These are phyloP conservation scores for Pogonocichla stellata DNA, from an alignment of 2,113 vertebrate genomes.

Conservation along the genomic window DNA sequence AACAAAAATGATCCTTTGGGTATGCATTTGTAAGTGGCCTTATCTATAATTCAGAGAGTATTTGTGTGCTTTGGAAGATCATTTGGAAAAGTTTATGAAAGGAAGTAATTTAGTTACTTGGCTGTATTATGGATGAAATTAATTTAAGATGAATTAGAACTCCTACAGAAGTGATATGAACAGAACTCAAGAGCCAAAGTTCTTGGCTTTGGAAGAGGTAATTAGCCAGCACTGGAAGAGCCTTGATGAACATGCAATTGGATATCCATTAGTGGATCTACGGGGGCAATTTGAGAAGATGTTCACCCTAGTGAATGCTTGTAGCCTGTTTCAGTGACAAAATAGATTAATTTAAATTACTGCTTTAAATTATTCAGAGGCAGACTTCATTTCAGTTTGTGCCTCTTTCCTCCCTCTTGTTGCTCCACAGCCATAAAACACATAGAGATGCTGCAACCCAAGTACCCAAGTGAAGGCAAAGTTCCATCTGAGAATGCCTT, in stretches of 20 bases:
- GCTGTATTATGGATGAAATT: slow-evolving; percentile 6
- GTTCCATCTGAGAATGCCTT: not conserved
- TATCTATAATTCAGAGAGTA: not conserved
- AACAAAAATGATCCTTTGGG: not conserved
- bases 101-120: slow-evolving; percentile 38
- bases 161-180: not conserved
- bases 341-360: not conserved
- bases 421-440: not conserved
- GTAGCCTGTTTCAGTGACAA: not conserved
- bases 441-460: not conserved
- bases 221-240: not conserved
- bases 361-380: not conserved
- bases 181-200: not conserved
- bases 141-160: not conserved
- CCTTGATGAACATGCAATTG: accelerated
- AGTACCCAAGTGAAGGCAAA: not conserved
- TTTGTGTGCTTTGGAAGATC: not conserved
- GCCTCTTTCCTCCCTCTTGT: not conserved
- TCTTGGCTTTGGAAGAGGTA: not conserved
- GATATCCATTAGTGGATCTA: not conserved
- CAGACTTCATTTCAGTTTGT: not conserved
- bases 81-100: slow-evolving; percentile 11
- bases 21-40: not conserved
- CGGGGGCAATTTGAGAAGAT: not conserved
- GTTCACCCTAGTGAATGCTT: not conserved